Percentiles rank a stretch among this genome's conserved stretches.
These are phyloP conservation scores for Mormyrops boulengeri DNA, from an alignment of 2,797 vertebrate species.

Conservation along the genomic window DNA sequence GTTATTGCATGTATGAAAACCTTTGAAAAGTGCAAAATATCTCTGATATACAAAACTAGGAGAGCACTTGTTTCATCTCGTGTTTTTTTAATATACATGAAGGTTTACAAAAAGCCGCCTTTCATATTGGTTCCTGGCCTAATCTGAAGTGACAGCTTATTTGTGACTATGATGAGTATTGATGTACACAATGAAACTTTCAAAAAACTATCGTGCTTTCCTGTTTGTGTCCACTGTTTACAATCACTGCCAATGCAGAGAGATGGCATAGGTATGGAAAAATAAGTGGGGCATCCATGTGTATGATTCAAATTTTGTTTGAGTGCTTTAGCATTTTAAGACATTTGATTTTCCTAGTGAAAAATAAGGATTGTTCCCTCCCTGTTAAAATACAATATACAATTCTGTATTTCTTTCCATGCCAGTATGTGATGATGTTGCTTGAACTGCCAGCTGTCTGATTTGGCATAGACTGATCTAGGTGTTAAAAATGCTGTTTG, in stretches of 20 bases:
- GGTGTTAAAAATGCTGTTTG: not conserved
- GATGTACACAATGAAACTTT: not conserved
- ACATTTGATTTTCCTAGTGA: not conserved
- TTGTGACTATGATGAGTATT: not conserved
- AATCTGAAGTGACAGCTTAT: not conserved
- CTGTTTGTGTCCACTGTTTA: constrained; percentile 27
- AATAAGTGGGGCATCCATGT: not conserved
- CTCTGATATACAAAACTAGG: not conserved
- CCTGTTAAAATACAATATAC: not conserved
- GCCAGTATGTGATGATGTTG: not conserved
- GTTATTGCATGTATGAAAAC: not conserved
- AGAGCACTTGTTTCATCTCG: not conserved
- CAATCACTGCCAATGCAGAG: constrained; percentile 16
- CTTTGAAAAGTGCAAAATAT: not conserved
- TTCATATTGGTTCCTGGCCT: not conserved
- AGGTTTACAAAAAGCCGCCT: not conserved
- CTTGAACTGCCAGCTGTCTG: not conserved
- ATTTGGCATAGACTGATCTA: not conserved
- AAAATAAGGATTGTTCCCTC: not conserved
- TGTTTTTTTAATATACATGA: not conserved
- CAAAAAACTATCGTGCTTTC: constrained; percentile 2
- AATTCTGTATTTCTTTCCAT: not conserved
- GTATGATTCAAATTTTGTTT: not conserved
- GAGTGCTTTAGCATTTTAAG: not conserved
- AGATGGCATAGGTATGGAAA: not conserved